Percentiles rank a stretch among this genome's conserved stretches.
Conservation (phyloP, 1,140 invertebrate species). For the Drosophila oshimai region DNA sequence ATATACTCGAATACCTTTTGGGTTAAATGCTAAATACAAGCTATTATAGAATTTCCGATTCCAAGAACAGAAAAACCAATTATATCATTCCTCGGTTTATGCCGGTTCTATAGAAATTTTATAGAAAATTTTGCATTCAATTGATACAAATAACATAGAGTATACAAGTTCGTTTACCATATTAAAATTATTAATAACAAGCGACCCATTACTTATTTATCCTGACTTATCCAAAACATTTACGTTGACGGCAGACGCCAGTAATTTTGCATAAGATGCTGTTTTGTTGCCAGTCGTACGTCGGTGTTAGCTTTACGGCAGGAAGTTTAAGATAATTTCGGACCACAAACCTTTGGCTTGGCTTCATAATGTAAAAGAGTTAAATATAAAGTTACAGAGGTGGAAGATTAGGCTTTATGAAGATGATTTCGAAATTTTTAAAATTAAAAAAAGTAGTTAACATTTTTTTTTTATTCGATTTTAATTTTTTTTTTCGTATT, state of each 20-base stretch:
- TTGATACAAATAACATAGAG: neutral
- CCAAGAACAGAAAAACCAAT: neutral
- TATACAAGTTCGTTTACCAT: neutral
- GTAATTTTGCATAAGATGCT: constrained; percentile 30
- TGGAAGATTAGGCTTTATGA: no score
- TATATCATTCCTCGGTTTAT: neutral
- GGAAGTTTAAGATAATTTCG: constrained; percentile 83
- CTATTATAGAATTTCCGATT: neutral
- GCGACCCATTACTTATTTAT: no score
- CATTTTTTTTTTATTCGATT: no score
- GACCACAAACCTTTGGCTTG: constrained; percentile 84
- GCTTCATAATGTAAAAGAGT: no score
- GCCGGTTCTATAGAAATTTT: neutral
- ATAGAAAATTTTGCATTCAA: no score
- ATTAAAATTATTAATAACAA: neutral
- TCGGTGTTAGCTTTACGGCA: constrained; percentile 83
- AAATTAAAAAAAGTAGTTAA: no score
- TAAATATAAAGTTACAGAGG: no score
- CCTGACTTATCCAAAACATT: constrained; percentile 48
- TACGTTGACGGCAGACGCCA: constrained; percentile 55
- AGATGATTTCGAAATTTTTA: neutral
- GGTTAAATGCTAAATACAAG: constrained; percentile 53
- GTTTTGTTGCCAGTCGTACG: constrained; percentile 71
- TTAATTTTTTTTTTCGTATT: no score
- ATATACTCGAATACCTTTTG: constrained; percentile 82